Evolutionary conservation across 2,888 invertebrate genomes (phyloP), one percentile per base, ranked within the genome.

Genomic region (Hololepta plana): DNA sequence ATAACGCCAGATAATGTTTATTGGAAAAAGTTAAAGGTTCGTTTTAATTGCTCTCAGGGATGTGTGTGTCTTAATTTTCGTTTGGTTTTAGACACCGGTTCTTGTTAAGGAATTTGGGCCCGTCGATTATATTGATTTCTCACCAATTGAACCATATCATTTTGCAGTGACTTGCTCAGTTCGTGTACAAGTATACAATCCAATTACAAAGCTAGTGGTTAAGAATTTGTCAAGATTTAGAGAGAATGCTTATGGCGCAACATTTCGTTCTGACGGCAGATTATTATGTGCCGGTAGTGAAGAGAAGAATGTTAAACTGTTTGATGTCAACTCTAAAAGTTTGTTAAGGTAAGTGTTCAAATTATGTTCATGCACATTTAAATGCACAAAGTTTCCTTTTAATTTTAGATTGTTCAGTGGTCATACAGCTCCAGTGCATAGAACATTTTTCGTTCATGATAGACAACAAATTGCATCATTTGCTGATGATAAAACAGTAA

Each of bases 101-200:
- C 62, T 87, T 19, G 69, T 87, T 0, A 91, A 93, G 53, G 93
- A 95, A 53, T 87, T 81, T 54, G 88, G 88, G 12, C 74, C 84
- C 0, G 81, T 96, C 28, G 87, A 90, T 46, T 77, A 82, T 45
- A 68, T 95, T 21, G 81, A 90, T 49, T 87, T 95, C 47, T 81
- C 84, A 33, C 85, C 87, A 1, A 65, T 75, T 6, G 77, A 85
- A 44, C 91, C 93, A 0, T 69, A 84, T 57, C 74, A 82, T 49
- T 84, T 93, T 59, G 91, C 90, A 4, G 81, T 88, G 10, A 90
- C 95, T 28, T 87, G 82, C 47, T 90, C 91, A 1, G 81, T 84
- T 2, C 67, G 84, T 47, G 81, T 91, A 38, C 74, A 69, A 59
- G 62, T 88, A 9, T 90, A 87, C 48, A 82, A 82, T 53, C 79